Conservation (phyloP, 23 tunicate genomes). For the Halocynthia aurantium region DNA sequence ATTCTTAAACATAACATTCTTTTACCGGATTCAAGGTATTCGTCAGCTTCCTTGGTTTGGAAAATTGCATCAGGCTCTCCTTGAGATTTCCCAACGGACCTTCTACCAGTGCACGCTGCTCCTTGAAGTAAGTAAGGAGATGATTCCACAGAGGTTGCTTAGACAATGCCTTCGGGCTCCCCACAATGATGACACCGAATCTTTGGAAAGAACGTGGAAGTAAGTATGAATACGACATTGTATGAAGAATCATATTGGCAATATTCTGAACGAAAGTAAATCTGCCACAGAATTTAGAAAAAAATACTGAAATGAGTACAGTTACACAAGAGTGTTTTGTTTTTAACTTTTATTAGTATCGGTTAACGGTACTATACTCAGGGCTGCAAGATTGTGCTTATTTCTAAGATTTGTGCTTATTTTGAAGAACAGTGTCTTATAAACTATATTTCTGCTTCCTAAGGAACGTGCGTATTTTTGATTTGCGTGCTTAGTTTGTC, state of each 20-base stretch:
- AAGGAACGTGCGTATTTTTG: too few species aligned
- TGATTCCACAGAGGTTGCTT: conserved; percentile 96
- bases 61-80: conserved; percentile 93
- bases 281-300: not conserved
- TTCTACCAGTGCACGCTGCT: conserved; percentile 87
- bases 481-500: too few species aligned
- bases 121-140: conserved; percentile 89
- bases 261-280: not conserved
- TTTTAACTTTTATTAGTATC: too few species aligned
- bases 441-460: too few species aligned
- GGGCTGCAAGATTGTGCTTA: too few species aligned
- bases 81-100: conserved; percentile 87
- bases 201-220: conserved; percentile 15
- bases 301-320: not conserved
- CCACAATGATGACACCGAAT: conserved; percentile 92
- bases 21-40: conserved; percentile 85
- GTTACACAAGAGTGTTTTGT: too few species aligned
- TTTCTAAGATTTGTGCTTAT: too few species aligned
- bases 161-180: conserved; percentile 93
- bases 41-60: conserved; percentile 86
- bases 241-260: not conserved
- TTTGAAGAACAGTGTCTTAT: too few species aligned
- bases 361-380: too few species aligned
- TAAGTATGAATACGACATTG: not conserved
- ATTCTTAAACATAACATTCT: not conserved